These are phyloP conservation scores for Ornithorhynchus anatinus DNA, from an alignment of 2,113 vertebrate species.

Conservation along the genomic window DNA sequence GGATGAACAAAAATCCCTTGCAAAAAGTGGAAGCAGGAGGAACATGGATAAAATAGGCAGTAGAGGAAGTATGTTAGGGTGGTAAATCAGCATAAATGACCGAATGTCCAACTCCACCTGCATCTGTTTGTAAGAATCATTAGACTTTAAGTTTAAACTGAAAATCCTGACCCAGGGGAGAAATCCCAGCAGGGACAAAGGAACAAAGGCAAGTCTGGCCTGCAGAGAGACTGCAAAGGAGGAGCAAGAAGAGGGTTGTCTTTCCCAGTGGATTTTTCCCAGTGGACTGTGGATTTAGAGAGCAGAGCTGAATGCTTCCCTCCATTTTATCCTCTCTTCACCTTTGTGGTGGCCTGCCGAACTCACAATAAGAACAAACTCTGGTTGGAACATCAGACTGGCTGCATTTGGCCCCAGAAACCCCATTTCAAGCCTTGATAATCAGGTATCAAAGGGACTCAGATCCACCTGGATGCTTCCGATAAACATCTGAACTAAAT, in stretches of 20 bases:
- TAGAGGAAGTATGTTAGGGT: too few species aligned
- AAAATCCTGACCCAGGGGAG: too few species aligned
- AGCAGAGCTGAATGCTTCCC: constrained; percentile 18
- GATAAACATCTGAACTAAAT: constrained; percentile 43
- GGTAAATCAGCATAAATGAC: too few species aligned
- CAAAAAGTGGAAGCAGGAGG: too few species aligned
- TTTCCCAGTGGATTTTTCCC: background rate
- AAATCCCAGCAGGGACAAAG: too few species aligned
- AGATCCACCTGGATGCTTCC: constrained; percentile 1
- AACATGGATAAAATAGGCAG: too few species aligned
- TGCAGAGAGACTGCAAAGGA: too few species aligned
- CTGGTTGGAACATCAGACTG: background rate
- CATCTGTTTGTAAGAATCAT: too few species aligned
- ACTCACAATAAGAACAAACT: constrained; percentile 23
- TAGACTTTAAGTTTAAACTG: too few species aligned
- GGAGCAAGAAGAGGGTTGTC: background rate
- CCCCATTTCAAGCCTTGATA: constrained; percentile 41
- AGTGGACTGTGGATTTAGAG: constrained; percentile 5
- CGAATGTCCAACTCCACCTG: too few species aligned
- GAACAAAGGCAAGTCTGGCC: too few species aligned
- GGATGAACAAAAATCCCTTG: too few species aligned
- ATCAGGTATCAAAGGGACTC: constrained; percentile 41
- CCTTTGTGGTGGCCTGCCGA: background rate
- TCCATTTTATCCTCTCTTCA: constrained; percentile 24
- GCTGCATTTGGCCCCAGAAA: constrained; percentile 5